Evolutionary conservation across 2,113 vertebrate species (phyloP), one percentile per base, ranked within the genome.

Genomic region (Dasyprocta punctata): DNA sequence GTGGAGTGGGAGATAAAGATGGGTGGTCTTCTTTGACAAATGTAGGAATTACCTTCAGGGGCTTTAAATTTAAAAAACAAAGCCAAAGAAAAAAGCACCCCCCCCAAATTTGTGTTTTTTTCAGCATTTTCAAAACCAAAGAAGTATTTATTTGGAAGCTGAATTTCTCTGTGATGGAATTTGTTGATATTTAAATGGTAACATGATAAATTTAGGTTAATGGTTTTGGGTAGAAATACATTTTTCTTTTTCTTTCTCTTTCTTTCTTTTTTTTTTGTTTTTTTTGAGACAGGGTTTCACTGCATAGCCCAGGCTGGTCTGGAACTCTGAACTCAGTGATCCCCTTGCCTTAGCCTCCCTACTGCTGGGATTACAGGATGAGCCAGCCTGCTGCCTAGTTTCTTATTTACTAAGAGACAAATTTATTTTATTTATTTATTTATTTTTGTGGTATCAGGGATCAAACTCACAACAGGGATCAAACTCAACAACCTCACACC

Each of bases 61-160:
- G 24, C 33, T 89, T 88, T 52, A 14, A 22, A 3, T 24, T 22
- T 56, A 80, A 87, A 44, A 26, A 38, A 17, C 4, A n/a, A 52
- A 24, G 49, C 6, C 7, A 38, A 10, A 78, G 8, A 16, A 22
- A 24, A 7, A 58, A 26, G 1, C n/a, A 26, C 13, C 26, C 17
- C 19, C 11, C 52, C 30, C 33, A 54, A 60, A 69, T 6, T 89
- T 82, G 56, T 38, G 65, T 58, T 88, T 58, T 78, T 85, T 86
- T 89, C 65, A 69, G 1, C 58, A 13, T 73, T 81, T 90, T 52
- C 1, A 60, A 78, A 81, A 78, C 16, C 22, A 86, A 17, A 38
- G 44, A 58, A 58, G 26, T 49, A 60, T 71, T 96, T 89, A 60
- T 78, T 96, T 89, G 47, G 47, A 73, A 78, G 41, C 65, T 87